Percentiles rank a stretch among this genome's conserved stretches.
phyloP scores from a whole-genome alignment of 1,140 invertebrate genomes.

The Lucilia sericata region DNA sequence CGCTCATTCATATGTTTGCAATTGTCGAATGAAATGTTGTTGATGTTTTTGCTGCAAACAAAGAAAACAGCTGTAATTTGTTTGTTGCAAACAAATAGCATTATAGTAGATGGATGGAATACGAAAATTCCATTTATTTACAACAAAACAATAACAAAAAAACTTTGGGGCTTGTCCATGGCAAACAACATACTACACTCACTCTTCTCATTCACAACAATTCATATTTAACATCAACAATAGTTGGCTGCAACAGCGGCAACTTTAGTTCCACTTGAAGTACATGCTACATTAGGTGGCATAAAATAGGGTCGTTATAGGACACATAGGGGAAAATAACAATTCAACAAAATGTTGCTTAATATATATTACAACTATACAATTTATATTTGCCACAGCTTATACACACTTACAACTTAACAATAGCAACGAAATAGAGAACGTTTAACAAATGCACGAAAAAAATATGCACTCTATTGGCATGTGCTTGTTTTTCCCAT shows the following conservation, averaged over 20 bases:
- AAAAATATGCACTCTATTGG: not conserved
- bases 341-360: conserved; percentile 21
- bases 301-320: conserved; percentile 4
- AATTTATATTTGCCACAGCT: not conserved
- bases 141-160: conserved; percentile 14
- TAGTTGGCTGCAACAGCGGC: not conserved
- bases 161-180: conserved; percentile 31
- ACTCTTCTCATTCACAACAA: not conserved
- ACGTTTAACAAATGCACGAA: not conserved
- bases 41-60: not conserved
- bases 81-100: conserved; percentile 34
- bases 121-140: conserved; percentile 2
- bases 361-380: not conserved
- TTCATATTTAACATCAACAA: conserved; percentile 16
- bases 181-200: not conserved
- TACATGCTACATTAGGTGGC: not conserved
- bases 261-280: not conserved
- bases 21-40: not conserved
- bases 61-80: conserved; percentile 43
- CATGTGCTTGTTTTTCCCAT: not conserved
- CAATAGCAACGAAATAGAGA: not conserved
- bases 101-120: not conserved
- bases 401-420: not conserved
- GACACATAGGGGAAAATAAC: not conserved
- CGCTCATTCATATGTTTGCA: no score